These are phyloP conservation scores for Trichopria drosophilae DNA, from an alignment of 2,888 invertebrate species.

Conservation along the genomic window DNA sequence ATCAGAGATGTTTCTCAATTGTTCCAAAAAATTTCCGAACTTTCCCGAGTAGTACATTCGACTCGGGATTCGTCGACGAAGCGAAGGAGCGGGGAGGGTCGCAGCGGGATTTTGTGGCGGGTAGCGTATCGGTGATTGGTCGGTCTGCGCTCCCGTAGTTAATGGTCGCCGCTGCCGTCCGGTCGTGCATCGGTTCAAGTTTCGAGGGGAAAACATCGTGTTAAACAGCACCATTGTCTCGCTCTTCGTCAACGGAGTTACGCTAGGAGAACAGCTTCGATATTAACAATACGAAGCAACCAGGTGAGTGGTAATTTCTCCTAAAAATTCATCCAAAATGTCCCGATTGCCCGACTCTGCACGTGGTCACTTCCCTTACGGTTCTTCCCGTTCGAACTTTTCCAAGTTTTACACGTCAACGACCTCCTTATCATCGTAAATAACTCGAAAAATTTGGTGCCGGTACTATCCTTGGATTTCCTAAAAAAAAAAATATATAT, in stretches of 20 bases:
- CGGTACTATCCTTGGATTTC: background rate
- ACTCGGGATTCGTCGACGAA: too few species aligned
- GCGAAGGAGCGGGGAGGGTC: too few species aligned
- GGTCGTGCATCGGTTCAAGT: slow-evolving; percentile 50
- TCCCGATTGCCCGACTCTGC: slow-evolving; percentile 21
- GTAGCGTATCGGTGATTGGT: slow-evolving; percentile 42
- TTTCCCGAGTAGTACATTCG: too few species aligned
- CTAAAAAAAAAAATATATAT: slow-evolving; percentile 17
- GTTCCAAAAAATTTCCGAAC: too few species aligned
- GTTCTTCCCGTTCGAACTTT: too few species aligned
- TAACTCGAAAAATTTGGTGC: too few species aligned
- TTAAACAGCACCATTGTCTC: slow-evolving; percentile 48
- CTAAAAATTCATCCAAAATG: background rate
- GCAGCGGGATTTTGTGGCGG: too few species aligned
- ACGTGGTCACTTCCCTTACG: too few species aligned
- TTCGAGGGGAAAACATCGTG: slow-evolving; percentile 48
- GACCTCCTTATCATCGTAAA: too few species aligned
- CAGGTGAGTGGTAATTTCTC: slow-evolving; percentile 25
- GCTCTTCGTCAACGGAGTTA: slow-evolving; percentile 41
- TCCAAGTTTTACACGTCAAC: too few species aligned
- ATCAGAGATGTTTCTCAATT: too few species aligned
- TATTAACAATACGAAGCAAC: slow-evolving; percentile 7
- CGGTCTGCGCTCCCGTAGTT: slow-evolving; percentile 45
- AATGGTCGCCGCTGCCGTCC: slow-evolving; percentile 47
- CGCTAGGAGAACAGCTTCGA: slow-evolving; percentile 21